Evolutionary conservation across 2,797 vertebrate genomes (phyloP).

Genomic region (Anguilla megastoma): DNA sequence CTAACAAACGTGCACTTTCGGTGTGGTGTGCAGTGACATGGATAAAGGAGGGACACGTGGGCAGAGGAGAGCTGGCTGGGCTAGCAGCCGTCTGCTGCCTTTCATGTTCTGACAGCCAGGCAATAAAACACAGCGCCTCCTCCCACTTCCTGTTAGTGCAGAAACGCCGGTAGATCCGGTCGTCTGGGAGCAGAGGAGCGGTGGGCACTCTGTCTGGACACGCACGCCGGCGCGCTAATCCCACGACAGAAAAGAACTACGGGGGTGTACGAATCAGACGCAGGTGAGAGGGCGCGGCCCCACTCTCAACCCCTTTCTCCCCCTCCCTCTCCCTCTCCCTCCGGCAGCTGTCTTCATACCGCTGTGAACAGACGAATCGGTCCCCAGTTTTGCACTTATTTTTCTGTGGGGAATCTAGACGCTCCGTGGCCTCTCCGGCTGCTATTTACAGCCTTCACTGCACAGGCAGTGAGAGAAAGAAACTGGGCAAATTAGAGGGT

Average conservation of each 20-base stretch:
- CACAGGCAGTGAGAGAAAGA: neutral
- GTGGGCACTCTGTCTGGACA: neutral
- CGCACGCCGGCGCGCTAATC: neutral
- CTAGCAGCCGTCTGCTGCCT: neutral
- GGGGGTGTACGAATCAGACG: neutral
- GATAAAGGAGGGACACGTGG: neutral
- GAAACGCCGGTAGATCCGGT: neutral
- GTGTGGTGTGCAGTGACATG: neutral
- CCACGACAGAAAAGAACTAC: neutral
- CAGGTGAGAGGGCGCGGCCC: neutral
- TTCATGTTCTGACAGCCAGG: neutral
- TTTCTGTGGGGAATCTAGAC: neutral
- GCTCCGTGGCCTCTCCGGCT: neutral
- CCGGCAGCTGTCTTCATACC: neutral
- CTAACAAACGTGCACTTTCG: neutral
- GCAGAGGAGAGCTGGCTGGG: neutral
- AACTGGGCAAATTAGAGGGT: neutral
- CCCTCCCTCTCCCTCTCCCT: neutral
- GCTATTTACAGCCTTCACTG: neutral
- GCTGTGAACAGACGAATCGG: neutral
- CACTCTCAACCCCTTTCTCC: neutral
- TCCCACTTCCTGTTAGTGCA: slow-evolving; percentile 2
- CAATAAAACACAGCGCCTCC: neutral
- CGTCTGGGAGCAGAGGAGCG: neutral
- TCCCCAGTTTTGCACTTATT: neutral